Evolutionary conservation across 2,888 invertebrate species (phyloP).

Genomic region (Halictus quadricinctus): DNA sequence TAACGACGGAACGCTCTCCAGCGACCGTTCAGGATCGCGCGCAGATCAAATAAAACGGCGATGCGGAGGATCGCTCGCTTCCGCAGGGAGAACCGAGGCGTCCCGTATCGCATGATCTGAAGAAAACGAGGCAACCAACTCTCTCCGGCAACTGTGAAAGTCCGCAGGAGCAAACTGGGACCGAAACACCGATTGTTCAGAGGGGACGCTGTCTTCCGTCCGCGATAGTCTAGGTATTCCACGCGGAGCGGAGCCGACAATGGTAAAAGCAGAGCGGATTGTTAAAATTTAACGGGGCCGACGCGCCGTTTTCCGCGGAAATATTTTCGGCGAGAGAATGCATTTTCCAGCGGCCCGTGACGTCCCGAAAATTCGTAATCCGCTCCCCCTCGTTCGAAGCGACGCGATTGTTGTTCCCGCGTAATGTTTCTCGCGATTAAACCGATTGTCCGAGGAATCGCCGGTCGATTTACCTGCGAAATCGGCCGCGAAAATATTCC

Average conservation of each 20-base stretch:
- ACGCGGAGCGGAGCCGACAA: conserved; percentile 14
- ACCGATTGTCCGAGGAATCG: neutral
- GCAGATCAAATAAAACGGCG: neutral
- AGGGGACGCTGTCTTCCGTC: neutral
- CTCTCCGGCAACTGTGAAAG: conserved; percentile 29
- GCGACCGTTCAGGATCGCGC: neutral
- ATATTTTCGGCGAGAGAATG: conserved; percentile 34
- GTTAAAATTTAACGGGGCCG: conserved; percentile 43
- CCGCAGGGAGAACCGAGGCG: conserved; percentile 29
- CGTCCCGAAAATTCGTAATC: neutral
- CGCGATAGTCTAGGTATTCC: neutral
- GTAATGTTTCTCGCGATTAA: neutral
- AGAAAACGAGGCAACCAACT: conserved; percentile 25
- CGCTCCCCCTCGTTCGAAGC: neutral
- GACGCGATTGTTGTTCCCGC: neutral
- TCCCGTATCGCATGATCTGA: conserved; percentile 45
- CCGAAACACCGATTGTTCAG: conserved; percentile 42
- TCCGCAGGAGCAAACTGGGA: conserved; percentile 10
- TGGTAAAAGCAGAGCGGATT: conserved; percentile 26
- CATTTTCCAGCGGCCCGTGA: conserved; percentile 29
- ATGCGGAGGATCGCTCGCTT: neutral
- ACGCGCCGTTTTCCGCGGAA: conserved; percentile 31
- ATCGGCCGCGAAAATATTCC: too few relatives aligned
- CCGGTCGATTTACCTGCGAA: too few relatives aligned
- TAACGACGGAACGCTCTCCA: neutral